Base-by-base conservation (phyloP, 1,140 invertebrate genomes). In the Sycophila sp. region DNA sequence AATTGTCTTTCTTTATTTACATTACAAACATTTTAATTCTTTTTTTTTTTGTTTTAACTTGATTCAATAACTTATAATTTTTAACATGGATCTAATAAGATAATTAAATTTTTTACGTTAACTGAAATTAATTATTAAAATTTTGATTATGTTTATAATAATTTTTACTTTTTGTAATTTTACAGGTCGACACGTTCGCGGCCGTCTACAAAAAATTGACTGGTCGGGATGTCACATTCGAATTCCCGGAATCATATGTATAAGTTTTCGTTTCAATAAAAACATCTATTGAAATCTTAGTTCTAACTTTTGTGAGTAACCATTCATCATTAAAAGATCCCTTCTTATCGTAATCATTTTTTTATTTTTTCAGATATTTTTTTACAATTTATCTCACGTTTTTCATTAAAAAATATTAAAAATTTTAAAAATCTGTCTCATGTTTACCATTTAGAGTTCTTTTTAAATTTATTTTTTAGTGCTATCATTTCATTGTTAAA, bases 161-260 rank as follows among this genome's bases (percentile, higher is more conserved):
- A n/a, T 1, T 40, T n/a, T 42, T 42, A 42, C 17, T 60, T 30
- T n/a, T 56, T 72, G 49, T 58, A 71, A 53, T 75, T 80, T 66
- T n/a, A n/a, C 88, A 98, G 96, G 93, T 98, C 77, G 98, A 99
- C 78, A 99, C 98, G 53, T 99, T 99, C 89, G 92, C 95, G 76
- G 94, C 95, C 72, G 96, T 99, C 68, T 99, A 99, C 90, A 99
- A 99, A 89, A 98, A 98, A 86, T 87, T 99, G 73, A 99, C 98
- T 75, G 98, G 98, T 75, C 96, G 98, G 81, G 96, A 99, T 89
- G 98, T 99, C 58, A 96, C 92, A 71, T 99, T 99, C 85, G 97
- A 99, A 90, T 99, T 99, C 88, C 97, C 97, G 70, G 98, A 99
- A 89, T 94, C 96, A 79, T 96, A 95, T 89, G 92, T 95, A 91